Evolutionary conservation across 2,888 invertebrate genomes (phyloP).

Genomic region (Isoperla grammatica): DNA sequence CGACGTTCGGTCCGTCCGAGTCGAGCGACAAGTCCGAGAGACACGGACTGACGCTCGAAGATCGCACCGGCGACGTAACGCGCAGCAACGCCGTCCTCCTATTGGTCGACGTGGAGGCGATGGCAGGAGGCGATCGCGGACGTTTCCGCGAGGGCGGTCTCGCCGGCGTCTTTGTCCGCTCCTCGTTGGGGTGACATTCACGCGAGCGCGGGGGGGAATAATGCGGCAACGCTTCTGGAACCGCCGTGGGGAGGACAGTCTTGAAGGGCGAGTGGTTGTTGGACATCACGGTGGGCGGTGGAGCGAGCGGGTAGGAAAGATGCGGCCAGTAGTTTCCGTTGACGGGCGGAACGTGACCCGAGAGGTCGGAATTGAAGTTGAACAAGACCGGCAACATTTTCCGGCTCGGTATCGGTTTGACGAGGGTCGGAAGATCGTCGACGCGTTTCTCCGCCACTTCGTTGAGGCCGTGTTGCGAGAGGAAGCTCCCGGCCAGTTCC

Average conservation of each 20-base stretch:
- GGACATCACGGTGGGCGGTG: slow-evolving; percentile 36
- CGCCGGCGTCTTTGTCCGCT: neutral
- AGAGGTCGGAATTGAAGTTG: neutral
- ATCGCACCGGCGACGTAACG: slow-evolving; percentile 11
- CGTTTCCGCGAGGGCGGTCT: slow-evolving; percentile 22
- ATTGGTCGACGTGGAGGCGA: slow-evolving; percentile 28
- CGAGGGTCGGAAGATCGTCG: slow-evolving; percentile 21
- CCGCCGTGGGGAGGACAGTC: slow-evolving; percentile 25
- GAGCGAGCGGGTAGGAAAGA: slow-evolving; percentile 29
- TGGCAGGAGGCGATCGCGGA: slow-evolving; percentile 29
- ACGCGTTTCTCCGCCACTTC: slow-evolving; percentile 24
- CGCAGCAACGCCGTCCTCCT: slow-evolving; percentile 10
- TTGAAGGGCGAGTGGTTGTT: slow-evolving; percentile 42
- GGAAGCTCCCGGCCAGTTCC: slow-evolving; percentile 40
- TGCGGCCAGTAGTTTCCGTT: slow-evolving; percentile 4
- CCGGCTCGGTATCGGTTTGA: slow-evolving; percentile 50
- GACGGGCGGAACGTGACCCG: slow-evolving; percentile 35
- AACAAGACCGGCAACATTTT: slow-evolving; percentile 35
- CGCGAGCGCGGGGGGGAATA: neutral
- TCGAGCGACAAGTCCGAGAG: slow-evolving; percentile 18
- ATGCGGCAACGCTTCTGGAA: slow-evolving; percentile 23
- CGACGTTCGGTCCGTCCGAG: slow-evolving; percentile 59
- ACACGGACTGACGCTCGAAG: slow-evolving; percentile 24
- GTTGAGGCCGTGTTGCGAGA: slow-evolving; percentile 33
- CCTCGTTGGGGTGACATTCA: neutral